Conservation (phyloP, 2,888 invertebrate species). For the Drosophila mettleri region DNA sequence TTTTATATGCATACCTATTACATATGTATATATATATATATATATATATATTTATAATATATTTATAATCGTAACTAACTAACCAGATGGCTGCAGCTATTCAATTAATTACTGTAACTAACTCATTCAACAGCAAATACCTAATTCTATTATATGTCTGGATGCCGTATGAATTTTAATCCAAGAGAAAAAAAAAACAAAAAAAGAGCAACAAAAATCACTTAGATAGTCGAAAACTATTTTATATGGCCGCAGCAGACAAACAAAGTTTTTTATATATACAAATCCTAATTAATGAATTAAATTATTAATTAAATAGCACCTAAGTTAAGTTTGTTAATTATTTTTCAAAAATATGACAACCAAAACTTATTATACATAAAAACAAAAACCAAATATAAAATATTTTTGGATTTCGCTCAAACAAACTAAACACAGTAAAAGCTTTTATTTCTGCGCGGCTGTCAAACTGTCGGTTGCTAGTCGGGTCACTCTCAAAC, state of each 20-base stretch:
- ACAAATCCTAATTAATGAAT: slow-evolving; percentile 43
- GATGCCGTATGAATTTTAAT: slow-evolving; percentile 52
- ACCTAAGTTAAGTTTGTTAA: slow-evolving; percentile 73
- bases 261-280: slow-evolving; percentile 57
- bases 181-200: slow-evolving; percentile 13
- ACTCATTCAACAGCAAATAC: slow-evolving; percentile 30
- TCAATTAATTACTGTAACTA: slow-evolving; percentile 36
- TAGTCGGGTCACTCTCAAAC: not conserved
- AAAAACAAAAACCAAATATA: slow-evolving; percentile 32
- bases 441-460: slow-evolving; percentile 4
- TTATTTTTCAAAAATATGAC: slow-evolving; percentile 71
- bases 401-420: slow-evolving; percentile 77
- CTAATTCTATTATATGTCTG: slow-evolving; percentile 13
- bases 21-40: slow-evolving; percentile 13
- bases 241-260: slow-evolving; percentile 58
- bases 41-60: not conserved
- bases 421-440: slow-evolving; percentile 34
- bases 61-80: not conserved
- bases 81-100: slow-evolving; percentile 23
- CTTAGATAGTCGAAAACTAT: slow-evolving; percentile 75
- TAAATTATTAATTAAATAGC: slow-evolving; percentile 55
- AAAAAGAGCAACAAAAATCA: slow-evolving; percentile 52
- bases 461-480: slow-evolving; percentile 10
- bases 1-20: slow-evolving; percentile 53
- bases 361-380: slow-evolving; percentile 46